phyloP scores from a whole-genome alignment of 92 coral and sea anemone species.

The Phenganax stokvisi region DNA sequence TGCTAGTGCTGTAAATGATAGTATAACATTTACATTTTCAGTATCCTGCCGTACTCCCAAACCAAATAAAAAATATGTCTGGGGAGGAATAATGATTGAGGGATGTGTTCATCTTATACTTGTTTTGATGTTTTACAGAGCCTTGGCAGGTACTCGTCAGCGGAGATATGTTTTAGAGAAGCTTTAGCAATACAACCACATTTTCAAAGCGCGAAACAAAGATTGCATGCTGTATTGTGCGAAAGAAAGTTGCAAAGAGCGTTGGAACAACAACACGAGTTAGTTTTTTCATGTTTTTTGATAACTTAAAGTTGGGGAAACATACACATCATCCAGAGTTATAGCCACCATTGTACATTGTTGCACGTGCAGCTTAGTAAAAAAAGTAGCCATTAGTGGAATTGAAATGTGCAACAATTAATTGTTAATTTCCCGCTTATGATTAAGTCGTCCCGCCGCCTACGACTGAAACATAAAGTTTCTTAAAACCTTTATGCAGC shows the following conservation, averaged over 20 bases:
- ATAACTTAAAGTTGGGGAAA: background rate
- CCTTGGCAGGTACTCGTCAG: slow-evolving; percentile 58
- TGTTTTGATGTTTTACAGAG: slow-evolving; percentile 42
- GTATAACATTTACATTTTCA: no score
- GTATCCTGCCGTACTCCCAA: no score
- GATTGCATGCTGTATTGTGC: slow-evolving; percentile 67
- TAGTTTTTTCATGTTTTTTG: background rate
- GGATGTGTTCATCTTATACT: background rate
- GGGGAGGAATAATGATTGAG: no score
- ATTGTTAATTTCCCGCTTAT: no score
- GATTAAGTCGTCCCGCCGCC: no score
- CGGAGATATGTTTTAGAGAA: slow-evolving; percentile 67
- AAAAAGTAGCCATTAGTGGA: no score
- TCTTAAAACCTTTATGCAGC: no score
- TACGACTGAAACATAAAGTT: no score
- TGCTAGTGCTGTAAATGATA: no score
- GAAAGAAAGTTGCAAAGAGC: slow-evolving; percentile 56
- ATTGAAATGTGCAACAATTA: no score
- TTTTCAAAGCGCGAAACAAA: slow-evolving; percentile 52
- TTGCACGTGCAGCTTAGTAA: background rate
- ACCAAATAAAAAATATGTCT: no score
- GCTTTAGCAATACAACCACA: slow-evolving; percentile 57
- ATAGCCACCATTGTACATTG: background rate
- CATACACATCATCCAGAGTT: no score
- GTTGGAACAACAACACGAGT: slow-evolving; percentile 58